Base-by-base conservation (phyloP, 1,140 invertebrate genomes). In the Tetramorium simillimum region DNA sequence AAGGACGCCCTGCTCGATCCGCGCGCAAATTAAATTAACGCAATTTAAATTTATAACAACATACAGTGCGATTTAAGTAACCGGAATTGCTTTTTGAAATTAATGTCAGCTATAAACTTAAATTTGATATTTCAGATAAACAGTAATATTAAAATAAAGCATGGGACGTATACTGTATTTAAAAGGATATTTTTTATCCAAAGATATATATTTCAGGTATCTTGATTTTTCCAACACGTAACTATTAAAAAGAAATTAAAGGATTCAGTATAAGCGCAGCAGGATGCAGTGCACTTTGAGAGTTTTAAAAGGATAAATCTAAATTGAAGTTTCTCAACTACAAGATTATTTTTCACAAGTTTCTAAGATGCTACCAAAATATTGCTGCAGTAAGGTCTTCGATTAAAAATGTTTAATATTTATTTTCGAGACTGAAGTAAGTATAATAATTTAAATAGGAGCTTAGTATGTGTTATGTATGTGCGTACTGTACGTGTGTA, bases 1-100 rank as follows among this genome's bases (percentile, higher is more conserved):
- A 86, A 46, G 51, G 43, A 67, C 14, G 21, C n/a, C 43, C 67
- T 40, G 85, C 51, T 86, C 76, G 51, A 49, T 78, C 3, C 33
- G 33, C 33, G 33, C 33, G 3, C 33, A 33, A 33, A 33, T 33
- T 33, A 33, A 33, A 33, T 46, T 86, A 80, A 80, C 24, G 76
- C 85, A 46, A 86, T 86, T 86, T 86, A 86, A 86, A 86, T 86
- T 81, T 69, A 21, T 49, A 82, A 86, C 18, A 37, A 21, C 16
- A n/a, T 58, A 33, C 40, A 4, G 37, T 16, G 21, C 2, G 18
- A 14, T 46, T 40, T 58, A 46, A 69, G 63, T 33, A 73, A 60
- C 40, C 21, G 24, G 7, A 28, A 60, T 12, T 46, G 24, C 24
- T 46, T 33, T 53, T 58, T 10, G 5, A 70, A 33, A 58, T 70